Evolutionary conservation across 2,113 vertebrate genomes (phyloP).

Genomic region (Phylloscopus whistleri): DNA sequence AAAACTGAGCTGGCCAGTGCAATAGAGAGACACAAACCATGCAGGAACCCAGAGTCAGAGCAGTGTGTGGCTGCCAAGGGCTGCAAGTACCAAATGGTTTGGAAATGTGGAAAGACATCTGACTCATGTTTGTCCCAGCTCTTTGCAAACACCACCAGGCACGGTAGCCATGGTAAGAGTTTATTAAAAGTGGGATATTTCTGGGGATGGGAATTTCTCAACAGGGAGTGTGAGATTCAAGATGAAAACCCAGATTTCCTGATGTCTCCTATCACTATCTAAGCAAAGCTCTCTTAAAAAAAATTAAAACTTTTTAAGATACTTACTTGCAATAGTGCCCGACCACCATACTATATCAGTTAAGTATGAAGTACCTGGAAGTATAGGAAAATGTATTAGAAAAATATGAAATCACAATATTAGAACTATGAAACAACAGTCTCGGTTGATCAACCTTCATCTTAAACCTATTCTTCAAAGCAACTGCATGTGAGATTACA

Average conservation of each 20-base stretch:
- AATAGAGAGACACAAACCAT: background rate
- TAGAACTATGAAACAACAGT: background rate
- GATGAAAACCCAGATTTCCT: background rate
- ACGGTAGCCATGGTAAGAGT: background rate
- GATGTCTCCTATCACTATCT: background rate
- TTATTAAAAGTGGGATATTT: background rate
- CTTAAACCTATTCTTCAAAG: background rate
- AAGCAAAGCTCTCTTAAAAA: background rate
- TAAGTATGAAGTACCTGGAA: constrained; percentile 85
- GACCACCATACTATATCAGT: constrained; percentile 92
- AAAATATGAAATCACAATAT: background rate
- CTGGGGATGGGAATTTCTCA: background rate
- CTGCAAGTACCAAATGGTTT: background rate
- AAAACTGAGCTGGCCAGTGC: background rate
- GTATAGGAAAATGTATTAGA: background rate
- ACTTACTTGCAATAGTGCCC: constrained; percentile 94
- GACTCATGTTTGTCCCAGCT: background rate
- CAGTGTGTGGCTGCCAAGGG: background rate
- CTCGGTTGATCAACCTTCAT: background rate
- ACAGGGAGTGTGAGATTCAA: background rate
- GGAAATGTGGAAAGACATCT: background rate
- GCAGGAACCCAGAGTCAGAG: background rate
- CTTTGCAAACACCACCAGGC: background rate
- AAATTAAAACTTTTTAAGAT: background rate
- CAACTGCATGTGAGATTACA: background rate